Conservation (phyloP, 2,888 invertebrate species). For the Ophraella communa region DNA sequence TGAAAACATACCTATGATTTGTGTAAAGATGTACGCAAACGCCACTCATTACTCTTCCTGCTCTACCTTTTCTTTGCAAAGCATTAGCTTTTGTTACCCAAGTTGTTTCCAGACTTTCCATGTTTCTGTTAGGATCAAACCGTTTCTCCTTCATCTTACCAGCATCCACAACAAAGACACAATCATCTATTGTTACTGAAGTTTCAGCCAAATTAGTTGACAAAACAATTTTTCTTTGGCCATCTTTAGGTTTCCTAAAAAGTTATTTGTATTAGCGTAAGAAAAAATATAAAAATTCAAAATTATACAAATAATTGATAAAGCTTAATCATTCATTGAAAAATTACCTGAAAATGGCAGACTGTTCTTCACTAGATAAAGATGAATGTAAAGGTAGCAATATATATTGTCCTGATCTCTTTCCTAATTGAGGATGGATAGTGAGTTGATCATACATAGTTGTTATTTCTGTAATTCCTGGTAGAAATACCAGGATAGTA, state of each 20-base stretch:
- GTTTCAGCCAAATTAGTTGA: constrained; percentile 96
- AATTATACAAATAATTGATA: constrained; percentile 1
- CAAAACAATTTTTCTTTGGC: constrained; percentile 85
- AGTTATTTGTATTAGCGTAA: not conserved
- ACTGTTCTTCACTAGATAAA: constrained; percentile 83
- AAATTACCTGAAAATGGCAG: constrained; percentile 68
- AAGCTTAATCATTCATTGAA: not conserved
- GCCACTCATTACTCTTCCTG: constrained; percentile 89
- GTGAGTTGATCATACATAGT: constrained; percentile 71
- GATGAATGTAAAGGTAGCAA: constrained; percentile 88
- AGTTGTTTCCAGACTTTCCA: constrained; percentile 84
- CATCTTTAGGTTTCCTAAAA: constrained; percentile 71
- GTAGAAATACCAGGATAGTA: constrained; percentile 80
- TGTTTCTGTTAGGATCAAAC: constrained; percentile 82
- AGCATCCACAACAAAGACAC: constrained; percentile 91
- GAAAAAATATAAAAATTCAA: not conserved
- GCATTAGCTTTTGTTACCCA: constrained; percentile 94
- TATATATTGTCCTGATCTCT: constrained; percentile 69
- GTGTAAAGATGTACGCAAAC: constrained; percentile 88
- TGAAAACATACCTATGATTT: constrained; percentile 64
- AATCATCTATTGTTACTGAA: constrained; percentile 94
- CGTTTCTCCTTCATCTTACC: constrained; percentile 92
- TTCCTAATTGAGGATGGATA: constrained; percentile 70
- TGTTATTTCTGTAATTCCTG: constrained; percentile 81
- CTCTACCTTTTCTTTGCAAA: constrained; percentile 86